Percentiles rank a stretch among this genome's conserved stretches.
These are phyloP conservation scores for Eurois occulta DNA, from an alignment of 2,888 invertebrate species.

Conservation along the genomic window DNA sequence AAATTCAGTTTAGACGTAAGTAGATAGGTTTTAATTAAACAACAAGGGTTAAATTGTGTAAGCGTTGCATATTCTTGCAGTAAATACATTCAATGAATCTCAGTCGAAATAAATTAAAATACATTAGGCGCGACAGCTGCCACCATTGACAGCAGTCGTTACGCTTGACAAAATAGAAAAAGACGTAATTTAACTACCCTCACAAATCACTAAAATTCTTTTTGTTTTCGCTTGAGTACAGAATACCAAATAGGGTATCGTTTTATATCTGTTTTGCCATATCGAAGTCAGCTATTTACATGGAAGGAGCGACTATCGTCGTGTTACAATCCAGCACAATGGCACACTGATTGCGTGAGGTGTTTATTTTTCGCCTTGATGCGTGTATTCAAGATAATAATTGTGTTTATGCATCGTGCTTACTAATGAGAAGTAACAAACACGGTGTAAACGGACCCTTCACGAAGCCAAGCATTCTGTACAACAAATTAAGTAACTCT, in stretches of 20 bases:
- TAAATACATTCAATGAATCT: slow-evolving; percentile 58
- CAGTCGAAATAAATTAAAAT: slow-evolving; percentile 61
- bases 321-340: slow-evolving; percentile 46
- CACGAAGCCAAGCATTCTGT: too few relatives aligned
- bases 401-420: slow-evolving; percentile 26
- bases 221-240: slow-evolving; percentile 53
- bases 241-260: slow-evolving; percentile 44
- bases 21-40: slow-evolving; percentile 56
- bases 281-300: slow-evolving; percentile 51
- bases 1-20: slow-evolving; percentile 57
- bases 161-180: slow-evolving; percentile 61
- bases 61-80: slow-evolving; percentile 54
- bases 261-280: slow-evolving; percentile 33
- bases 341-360: slow-evolving; percentile 48
- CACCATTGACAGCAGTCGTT: slow-evolving; percentile 62
- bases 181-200: slow-evolving; percentile 60
- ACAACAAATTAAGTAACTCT: too few relatives aligned
- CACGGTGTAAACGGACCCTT: too few relatives aligned
- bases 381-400: slow-evolving; percentile 36
- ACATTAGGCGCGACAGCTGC: slow-evolving; percentile 63
- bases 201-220: slow-evolving; percentile 65
- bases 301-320: slow-evolving; percentile 24
- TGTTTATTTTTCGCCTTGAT: slow-evolving; percentile 49
- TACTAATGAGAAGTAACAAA: slow-evolving; percentile 15
- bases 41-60: slow-evolving; percentile 49